These are phyloP conservation scores for Andrena bicolor DNA, from an alignment of 2,888 invertebrate genomes.

Conservation along the genomic window DNA sequence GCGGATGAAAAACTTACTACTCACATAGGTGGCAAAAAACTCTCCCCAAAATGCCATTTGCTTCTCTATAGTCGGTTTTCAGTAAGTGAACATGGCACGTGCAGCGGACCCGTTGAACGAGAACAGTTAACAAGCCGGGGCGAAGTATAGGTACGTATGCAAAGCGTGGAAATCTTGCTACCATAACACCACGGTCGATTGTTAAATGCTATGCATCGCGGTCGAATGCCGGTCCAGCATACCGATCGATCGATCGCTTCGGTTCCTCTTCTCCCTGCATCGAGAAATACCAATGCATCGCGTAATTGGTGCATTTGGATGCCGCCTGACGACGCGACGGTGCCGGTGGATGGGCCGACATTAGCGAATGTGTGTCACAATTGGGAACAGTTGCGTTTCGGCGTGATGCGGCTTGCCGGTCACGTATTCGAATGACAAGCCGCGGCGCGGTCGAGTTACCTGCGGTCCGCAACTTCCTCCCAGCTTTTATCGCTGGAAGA, in stretches of 20 bases:
- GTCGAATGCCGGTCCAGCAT: neutral
- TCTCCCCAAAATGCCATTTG: neutral
- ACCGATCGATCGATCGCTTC: constrained; percentile 8
- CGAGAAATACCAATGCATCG: neutral
- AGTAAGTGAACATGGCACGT: too few relatives aligned
- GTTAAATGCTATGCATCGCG: constrained; percentile 7
- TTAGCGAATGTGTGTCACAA: constrained; percentile 23
- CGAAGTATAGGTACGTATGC: neutral
- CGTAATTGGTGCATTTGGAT: constrained; percentile 19
- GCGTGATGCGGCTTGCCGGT: constrained; percentile 6
- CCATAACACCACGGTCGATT: neutral
- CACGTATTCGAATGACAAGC: constrained; percentile 23
- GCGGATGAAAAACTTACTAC: neutral
- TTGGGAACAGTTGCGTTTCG: neutral
- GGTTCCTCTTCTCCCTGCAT: neutral
- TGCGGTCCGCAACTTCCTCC: constrained; percentile 41
- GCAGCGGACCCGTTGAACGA: neutral
- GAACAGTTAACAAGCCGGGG: neutral
- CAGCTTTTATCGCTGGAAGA: constrained; percentile 34
- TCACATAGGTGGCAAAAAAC: neutral
- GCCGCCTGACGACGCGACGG: neutral
- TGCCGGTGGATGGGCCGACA: constrained; percentile 12
- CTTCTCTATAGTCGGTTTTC: neutral
- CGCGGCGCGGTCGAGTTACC: constrained; percentile 30
- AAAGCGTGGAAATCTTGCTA: neutral